Base-by-base conservation (phyloP, 2,888 invertebrate species). In the Habrosyne pyritoides region DNA sequence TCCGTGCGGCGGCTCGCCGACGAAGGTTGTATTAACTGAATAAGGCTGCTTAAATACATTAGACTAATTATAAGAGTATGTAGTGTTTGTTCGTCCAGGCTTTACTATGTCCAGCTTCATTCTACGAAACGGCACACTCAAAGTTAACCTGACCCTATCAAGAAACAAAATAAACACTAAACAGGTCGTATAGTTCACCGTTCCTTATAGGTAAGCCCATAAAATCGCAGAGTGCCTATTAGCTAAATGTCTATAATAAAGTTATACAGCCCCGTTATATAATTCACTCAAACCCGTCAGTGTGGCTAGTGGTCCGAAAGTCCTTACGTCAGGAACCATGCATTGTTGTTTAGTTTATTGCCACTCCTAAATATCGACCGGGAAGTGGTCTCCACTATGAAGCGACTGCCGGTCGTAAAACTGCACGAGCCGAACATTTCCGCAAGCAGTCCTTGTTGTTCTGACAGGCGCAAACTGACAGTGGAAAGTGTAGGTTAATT, bases 341-440 rank as follows among this genome's bases (percentile, higher is more conserved):
- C 59, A 58, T 58, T 58, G 59, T 58, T 60, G 59, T 59, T 60
- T 51, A 47, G 61, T 73, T 76, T 71, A 74, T 57, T 59, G 73
- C 78, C 78, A 69, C 75, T 77, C 81, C 84, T 77, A 79, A 80
- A 80, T 80, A 86, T 79, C 77, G 79, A 84, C 68, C 83, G 73
- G 81, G 77, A 81, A 80, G 71, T 74, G 57, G 66, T 24, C 46
- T 21, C 22, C 14, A 26, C 10, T 24, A 26, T 24, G 18, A 42
- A 42, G 18, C 7, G 42, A 26, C 18, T 49, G 24, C 57, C 48
- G 60, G 47, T 64, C 71, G 61, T 71, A 71, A 71, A 73, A 56
- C 60, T 55, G 59, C 59, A 61, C 24, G 52, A 46, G n/a, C 24
- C 33, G 26, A 42, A 42, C 53, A 60, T 64, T 60, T 67, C 61